Evolutionary conservation across 92 coral and sea anemone genomes (phyloP).

Genomic region (Chrysogorgia sp.): DNA sequence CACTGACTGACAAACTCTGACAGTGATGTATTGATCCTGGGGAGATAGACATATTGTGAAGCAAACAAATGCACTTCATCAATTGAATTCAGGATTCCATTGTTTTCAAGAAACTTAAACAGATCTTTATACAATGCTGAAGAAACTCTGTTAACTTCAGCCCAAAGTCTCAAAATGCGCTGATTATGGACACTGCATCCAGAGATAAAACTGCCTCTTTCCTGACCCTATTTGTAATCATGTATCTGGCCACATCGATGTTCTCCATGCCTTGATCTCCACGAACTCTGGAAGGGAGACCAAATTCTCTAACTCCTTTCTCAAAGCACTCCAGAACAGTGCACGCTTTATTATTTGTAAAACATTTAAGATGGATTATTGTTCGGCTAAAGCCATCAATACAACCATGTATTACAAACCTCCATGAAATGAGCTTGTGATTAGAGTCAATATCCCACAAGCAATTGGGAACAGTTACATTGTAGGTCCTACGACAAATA

Average conservation of each 20-base stretch:
- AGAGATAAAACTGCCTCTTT: conserved; percentile 45
- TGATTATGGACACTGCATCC: conserved; percentile 59
- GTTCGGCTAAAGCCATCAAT: conserved; percentile 52
- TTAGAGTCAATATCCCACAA: conserved; percentile 57
- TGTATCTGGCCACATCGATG: conserved; percentile 52
- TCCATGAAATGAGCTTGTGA: conserved; percentile 29
- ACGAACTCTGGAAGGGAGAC: conserved; percentile 52
- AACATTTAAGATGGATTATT: conserved; percentile 44
- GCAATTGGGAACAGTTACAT: conserved; percentile 38
- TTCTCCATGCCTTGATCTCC: conserved; percentile 55
- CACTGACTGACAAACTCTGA: conserved; percentile 34
- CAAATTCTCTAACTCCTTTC: conserved; percentile 40
- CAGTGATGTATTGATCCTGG: conserved; percentile 55
- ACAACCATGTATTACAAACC: conserved; percentile 35
- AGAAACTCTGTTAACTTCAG: no score
- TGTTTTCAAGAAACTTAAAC: conserved; percentile 41
- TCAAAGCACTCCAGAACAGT: conserved; percentile 49
- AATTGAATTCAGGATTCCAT: conserved; percentile 42
- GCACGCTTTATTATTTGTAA: conserved; percentile 38
- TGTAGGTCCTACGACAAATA: conserved; percentile 43
- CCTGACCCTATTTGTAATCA: conserved; percentile 45
- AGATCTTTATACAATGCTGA: conserved; percentile 38
- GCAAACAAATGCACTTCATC: conserved; percentile 58
- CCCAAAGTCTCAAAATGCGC: conserved; percentile 39
- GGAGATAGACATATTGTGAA: conserved; percentile 62